Conservation (phyloP, 2,888 invertebrate species). For the Drosophila testacea region DNA sequence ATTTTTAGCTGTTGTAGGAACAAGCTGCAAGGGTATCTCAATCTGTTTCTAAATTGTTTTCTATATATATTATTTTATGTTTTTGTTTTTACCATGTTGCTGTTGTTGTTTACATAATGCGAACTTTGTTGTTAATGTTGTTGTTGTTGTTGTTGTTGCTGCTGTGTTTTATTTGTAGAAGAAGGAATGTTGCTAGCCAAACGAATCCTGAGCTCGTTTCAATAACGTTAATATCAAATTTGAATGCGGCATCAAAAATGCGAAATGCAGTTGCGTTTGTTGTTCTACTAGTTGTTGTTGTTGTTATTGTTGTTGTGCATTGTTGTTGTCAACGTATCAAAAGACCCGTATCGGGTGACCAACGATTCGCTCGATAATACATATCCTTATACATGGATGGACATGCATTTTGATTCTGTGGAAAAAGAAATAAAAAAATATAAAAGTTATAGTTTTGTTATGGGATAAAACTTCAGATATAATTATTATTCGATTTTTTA, state of each 20-base stretch:
- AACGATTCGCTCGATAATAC: slow-evolving; percentile 90
- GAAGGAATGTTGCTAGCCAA: slow-evolving; percentile 53
- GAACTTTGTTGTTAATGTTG: slow-evolving; percentile 7
- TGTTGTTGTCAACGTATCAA: slow-evolving; percentile 84
- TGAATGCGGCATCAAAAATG: slow-evolving; percentile 63
- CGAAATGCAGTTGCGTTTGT: slow-evolving; percentile 52
- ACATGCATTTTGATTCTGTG: slow-evolving; percentile 88
- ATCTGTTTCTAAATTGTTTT: slow-evolving; percentile 4
- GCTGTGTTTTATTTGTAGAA: slow-evolving; percentile 24
- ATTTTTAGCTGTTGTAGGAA: slow-evolving; percentile 4
- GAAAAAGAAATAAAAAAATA: not conserved
- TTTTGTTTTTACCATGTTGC: slow-evolving; percentile 10
- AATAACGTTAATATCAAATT: slow-evolving; percentile 66
- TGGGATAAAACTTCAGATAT: no score
- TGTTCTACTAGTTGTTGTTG: slow-evolving; percentile 50
- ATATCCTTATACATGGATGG: slow-evolving; percentile 96
- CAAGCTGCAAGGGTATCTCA: slow-evolving; percentile 38
- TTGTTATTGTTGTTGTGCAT: slow-evolving; percentile 18
- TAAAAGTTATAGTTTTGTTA: no score
- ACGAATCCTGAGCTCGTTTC: slow-evolving; percentile 62
- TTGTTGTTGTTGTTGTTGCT: slow-evolving; percentile 7
- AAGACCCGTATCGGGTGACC: slow-evolving; percentile 84
- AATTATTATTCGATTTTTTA: not conserved
- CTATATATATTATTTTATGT: not conserved
- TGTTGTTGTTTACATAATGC: slow-evolving; percentile 7